Conservation (phyloP, 2,113 vertebrate species). For the Gorsachius goisagi region DNA sequence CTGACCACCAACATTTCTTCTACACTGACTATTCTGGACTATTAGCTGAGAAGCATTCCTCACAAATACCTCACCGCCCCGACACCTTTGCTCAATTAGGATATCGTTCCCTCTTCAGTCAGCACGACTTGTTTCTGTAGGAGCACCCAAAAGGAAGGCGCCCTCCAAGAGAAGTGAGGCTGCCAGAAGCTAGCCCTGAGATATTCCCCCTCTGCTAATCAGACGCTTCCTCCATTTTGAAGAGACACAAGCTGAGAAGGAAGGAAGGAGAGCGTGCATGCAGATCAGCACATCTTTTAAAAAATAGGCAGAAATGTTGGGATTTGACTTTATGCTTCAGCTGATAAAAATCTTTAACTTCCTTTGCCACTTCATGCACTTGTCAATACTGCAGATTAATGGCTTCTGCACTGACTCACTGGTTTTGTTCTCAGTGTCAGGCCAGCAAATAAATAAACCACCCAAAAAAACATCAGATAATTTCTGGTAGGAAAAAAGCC, state of each 20-base stretch:
- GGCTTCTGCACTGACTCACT: neutral
- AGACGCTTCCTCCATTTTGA: neutral
- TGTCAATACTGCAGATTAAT: neutral
- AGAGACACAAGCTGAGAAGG: neutral
- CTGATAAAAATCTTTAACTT: neutral
- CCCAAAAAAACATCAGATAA: neutral
- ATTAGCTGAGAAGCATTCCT: constrained; percentile 38
- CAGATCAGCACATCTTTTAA: neutral
- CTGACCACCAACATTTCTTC: neutral
- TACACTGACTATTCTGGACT: constrained; percentile 1
- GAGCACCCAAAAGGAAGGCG: neutral
- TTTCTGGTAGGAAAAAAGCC: neutral
- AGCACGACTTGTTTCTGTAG: neutral
- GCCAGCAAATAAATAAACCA: neutral
- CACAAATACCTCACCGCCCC: neutral
- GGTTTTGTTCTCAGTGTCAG: neutral
- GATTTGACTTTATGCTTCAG: neutral
- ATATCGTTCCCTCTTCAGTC: neutral
- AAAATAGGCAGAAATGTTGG: neutral
- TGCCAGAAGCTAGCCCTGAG: neutral
- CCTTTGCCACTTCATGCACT: neutral
- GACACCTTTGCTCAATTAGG: neutral
- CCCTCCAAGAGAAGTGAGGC: neutral
- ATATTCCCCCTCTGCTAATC: neutral
- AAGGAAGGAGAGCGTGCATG: neutral